A percentile compares a stretch with the other conserved stretches of the same genome.
These are phyloP conservation scores for Leptura quadrifasciata DNA, from an alignment of 2,888 invertebrate genomes.

Conservation along the genomic window DNA sequence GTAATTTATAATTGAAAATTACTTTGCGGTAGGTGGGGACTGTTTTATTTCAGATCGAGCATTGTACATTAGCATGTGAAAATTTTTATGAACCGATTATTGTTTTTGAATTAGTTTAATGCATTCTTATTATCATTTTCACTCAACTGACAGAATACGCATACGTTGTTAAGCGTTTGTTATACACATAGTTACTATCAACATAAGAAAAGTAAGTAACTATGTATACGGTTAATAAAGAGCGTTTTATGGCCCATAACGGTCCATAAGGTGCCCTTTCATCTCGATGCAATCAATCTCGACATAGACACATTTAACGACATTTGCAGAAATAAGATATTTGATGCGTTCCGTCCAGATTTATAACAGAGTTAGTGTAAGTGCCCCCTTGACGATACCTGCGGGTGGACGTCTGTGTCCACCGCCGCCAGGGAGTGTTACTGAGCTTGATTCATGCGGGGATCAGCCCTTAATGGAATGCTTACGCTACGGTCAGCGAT, in stretches of 20 bases:
- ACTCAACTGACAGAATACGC: too few relatives aligned
- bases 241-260: not conserved
- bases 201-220: not conserved
- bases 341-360: conserved; percentile 60
- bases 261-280: not conserved
- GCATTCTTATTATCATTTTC: too few relatives aligned
- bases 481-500: conserved; percentile 70
- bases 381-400: conserved; percentile 71
- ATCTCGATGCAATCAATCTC: conserved; percentile 40
- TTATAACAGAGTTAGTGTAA: conserved; percentile 70
- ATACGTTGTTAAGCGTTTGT: not conserved
- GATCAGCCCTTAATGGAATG: conserved; percentile 71
- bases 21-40: too few relatives aligned
- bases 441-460: conserved; percentile 70
- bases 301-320: conserved; percentile 37
- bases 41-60: too few relatives aligned
- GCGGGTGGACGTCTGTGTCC: conserved; percentile 57
- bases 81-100: too few relatives aligned
- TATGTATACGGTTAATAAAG: not conserved
- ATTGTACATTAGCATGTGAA: too few relatives aligned
- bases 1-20: too few relatives aligned
- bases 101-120: too few relatives aligned
- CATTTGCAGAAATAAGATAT: conserved; percentile 58
- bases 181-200: not conserved
- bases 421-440: conserved; percentile 64